Base-by-base conservation (phyloP, 2,888 invertebrate genomes). In the Eristalinus sepulchralis region DNA sequence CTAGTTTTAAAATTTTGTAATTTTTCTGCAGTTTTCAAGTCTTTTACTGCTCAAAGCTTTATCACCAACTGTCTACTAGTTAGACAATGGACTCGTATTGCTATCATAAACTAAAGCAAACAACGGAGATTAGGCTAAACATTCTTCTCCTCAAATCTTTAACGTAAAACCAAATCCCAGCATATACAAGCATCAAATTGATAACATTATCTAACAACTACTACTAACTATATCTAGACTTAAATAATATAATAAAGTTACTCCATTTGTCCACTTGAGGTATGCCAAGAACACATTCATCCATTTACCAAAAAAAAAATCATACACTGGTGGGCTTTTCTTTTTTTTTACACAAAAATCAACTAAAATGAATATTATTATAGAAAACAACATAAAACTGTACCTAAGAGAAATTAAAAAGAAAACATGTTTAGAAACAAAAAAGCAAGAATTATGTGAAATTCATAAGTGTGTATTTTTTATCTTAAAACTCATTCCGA, bases 401-500 rank as follows among this genome's bases (percentile, higher is more conserved):
- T 76, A 76, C 75, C 75, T 76, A 76, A 76, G 66, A 76, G 17
- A 47, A 17, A 27, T 3, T 5, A 27, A 76, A 76, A 59, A 76
- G 17, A 47, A 17, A 27, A 27, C 27, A 27, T 47, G 47, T 47
- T 47, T 47, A 27, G 59, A 66, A 31, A 36, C 59, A 75, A 66
- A n/a, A 27, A 57, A 36, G 36, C 57, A 66, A 39, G n/a, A 20
- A 39, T 27, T 27, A 27, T 3, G 27, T 27, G 5, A 33, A 62
- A 67, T 59, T 66, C 66, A 76, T 72, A 71, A 63, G 60, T 64
- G 59, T 81, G 22, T 68, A 67, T 81, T 73, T 81, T 78, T 78
- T 77, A 73, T 66, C 67, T 66, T 63, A 77, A 27, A 81, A 85
- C 77, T 78, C 77, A 85, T 85, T 85, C 81, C 85, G 81, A 81